Percentiles rank a stretch among this genome's conserved stretches.
Conservation (phyloP, 2,113 vertebrate genomes). For the Mandrillus leucophaeus region DNA sequence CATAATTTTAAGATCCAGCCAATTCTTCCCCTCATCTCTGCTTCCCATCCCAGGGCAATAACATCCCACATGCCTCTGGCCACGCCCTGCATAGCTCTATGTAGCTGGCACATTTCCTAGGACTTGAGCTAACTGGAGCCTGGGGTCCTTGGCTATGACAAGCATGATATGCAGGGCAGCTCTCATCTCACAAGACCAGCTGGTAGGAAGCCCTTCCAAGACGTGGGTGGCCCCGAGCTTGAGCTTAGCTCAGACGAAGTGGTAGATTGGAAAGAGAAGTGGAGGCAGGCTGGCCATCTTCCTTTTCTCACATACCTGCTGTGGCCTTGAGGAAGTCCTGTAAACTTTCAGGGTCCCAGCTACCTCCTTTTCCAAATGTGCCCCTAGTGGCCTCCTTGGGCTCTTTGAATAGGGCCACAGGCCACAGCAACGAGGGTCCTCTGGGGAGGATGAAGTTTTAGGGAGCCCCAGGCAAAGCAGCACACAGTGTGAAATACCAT, state of each 20-base stretch:
- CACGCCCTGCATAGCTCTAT: accelerated
- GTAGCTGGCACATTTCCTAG: not conserved
- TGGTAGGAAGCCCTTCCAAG: not conserved
- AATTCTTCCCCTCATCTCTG: accelerated
- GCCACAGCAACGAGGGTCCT: accelerated
- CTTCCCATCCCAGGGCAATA: no score
- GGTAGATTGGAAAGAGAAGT: not conserved
- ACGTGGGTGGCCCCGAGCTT: not conserved
- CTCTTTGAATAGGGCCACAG: not conserved
- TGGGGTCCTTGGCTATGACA: not conserved
- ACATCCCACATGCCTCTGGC: not conserved
- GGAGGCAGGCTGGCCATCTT: not conserved
- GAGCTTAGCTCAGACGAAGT: not conserved
- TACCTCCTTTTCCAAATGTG: no score
- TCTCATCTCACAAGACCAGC: not conserved
- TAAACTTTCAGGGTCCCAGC: not conserved
- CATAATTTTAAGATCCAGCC: no score
- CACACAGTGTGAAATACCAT: not conserved
- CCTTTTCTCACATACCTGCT: not conserved
- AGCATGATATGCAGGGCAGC: not conserved
- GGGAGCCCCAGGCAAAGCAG: not conserved
- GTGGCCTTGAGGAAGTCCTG: not conserved
- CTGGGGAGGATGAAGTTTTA: accelerated
- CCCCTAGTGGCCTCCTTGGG: no score
- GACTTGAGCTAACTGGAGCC: not conserved